Base-by-base conservation (phyloP, 2,888 invertebrate species). In the Eremobia ochroleuca region DNA sequence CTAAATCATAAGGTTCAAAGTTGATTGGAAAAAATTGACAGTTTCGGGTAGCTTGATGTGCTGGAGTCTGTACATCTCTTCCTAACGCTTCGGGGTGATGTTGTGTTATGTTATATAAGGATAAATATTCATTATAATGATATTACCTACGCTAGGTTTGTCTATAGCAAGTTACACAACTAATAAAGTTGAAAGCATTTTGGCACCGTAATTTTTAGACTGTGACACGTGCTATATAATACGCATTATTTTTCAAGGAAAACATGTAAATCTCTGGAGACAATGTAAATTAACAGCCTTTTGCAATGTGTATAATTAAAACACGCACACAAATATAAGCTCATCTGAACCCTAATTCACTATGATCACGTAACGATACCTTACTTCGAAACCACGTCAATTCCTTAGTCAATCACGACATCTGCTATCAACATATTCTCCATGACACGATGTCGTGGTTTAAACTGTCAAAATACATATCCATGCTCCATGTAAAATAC, bases 261-360 rank as follows among this genome's bases (percentile, higher is more conserved):
- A 66, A 68, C 46, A 59, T 65, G 3, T 34, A 49, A 66, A 80
- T 18, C 79, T 62, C 64, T 28, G n/a, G 86, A 65, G 86, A 72
- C 43, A 31, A 4, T 13, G 28, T 52, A 74, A 58, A 83, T 77
- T 83, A 72, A 73, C 34, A 43, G 31, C 18, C 18, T 65, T 46
- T 52, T 55, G 31, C 11, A 61, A 11, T 4, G 0, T 9, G 34
- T 9, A 34, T 25, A 4, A 34, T 59, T 59, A 0, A 28, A 59
- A 59, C 18, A 59, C 58, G 34, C 34, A 61, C 34, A 34, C 9
- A 34, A 31, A 21, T 21, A 4, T 21, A 31, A 9, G 59, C 8
- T 18, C 0, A 18, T n/a, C 13, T 5, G 55, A 3, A 8, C 25
- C 8, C 25, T 15, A 58, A 28, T 28, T 28, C 15, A 28, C 13